These are phyloP conservation scores for Nemotelus pantherinus DNA, from an alignment of 2,888 invertebrate genomes.

Conservation along the genomic window DNA sequence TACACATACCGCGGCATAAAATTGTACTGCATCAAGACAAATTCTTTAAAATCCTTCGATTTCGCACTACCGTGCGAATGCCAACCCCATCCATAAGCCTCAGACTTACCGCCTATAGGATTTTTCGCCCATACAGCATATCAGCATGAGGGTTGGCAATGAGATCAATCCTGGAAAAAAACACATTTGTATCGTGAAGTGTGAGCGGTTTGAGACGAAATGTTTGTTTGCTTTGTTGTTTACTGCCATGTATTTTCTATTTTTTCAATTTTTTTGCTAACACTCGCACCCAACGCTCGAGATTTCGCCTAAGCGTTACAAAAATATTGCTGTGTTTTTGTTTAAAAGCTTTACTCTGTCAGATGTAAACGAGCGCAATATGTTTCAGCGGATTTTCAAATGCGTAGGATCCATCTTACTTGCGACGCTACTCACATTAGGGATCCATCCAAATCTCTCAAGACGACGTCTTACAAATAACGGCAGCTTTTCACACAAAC, in stretches of 20 bases:
- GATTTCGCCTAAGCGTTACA: background rate
- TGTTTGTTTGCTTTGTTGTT: constrained; percentile 15
- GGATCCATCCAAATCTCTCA: no score
- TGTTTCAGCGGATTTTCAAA: constrained; percentile 17
- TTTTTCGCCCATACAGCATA: no score
- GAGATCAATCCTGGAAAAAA: no score
- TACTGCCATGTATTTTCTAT: background rate
- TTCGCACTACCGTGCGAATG: no score
- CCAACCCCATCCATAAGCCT: no score
- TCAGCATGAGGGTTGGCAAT: no score
- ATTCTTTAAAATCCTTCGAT: no score
- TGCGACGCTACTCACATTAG: background rate
- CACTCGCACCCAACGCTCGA: background rate
- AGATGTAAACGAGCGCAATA: constrained; percentile 38
- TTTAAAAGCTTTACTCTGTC: constrained; percentile 33
- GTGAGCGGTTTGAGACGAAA: constrained; percentile 14
- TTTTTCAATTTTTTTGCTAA: background rate
- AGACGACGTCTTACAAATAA: no score
- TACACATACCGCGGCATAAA: no score
- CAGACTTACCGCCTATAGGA: no score
- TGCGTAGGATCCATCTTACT: constrained; percentile 1
- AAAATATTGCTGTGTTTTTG: constrained; percentile 22
- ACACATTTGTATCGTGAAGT: constrained; percentile 15
- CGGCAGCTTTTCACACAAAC: no score
- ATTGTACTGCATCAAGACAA: no score